Percentiles rank a stretch among this genome's conserved stretches.
Conservation (phyloP, 2,113 vertebrate species). For the Vanacampus margaritifer region DNA sequence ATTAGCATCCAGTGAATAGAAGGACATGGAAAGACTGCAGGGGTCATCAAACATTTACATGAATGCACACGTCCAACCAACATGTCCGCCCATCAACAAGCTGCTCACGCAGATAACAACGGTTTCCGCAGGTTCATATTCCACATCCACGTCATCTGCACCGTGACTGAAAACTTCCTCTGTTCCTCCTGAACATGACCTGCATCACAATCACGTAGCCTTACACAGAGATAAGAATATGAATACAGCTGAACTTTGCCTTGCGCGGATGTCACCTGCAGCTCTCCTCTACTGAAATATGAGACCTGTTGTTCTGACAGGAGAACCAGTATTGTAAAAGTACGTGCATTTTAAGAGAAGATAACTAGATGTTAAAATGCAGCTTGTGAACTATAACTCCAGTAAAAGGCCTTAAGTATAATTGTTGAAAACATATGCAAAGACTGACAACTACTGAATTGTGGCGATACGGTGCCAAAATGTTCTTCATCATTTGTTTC, state of each 20-base stretch:
- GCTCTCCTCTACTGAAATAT: constrained; percentile 10
- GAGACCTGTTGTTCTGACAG: background rate
- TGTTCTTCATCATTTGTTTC: too few relatives aligned
- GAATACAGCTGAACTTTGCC: constrained; percentile 26
- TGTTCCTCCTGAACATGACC: constrained; percentile 4
- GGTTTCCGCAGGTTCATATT: constrained; percentile 21
- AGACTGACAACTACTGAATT: too few relatives aligned
- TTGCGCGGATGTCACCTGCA: constrained; percentile 9
- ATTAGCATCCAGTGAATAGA: background rate
- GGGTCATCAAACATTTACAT: background rate
- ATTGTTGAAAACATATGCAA: too few relatives aligned
- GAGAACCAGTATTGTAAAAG: background rate
- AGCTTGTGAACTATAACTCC: too few relatives aligned
- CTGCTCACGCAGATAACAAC: constrained; percentile 22
- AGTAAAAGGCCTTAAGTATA: background rate
- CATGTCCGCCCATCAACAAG: background rate
- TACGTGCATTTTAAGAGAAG: too few relatives aligned
- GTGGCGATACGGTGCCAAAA: too few relatives aligned
- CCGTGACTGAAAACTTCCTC: constrained; percentile 2
- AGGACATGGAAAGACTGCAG: background rate
- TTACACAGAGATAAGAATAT: constrained; percentile 14
- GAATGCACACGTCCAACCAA: background rate
- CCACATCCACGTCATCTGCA: constrained; percentile 19
- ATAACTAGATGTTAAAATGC: too few relatives aligned
- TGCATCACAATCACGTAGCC: constrained; percentile 5